Conservation (phyloP, 2,797 vertebrate species). For the Sebastolobus altivelis region DNA sequence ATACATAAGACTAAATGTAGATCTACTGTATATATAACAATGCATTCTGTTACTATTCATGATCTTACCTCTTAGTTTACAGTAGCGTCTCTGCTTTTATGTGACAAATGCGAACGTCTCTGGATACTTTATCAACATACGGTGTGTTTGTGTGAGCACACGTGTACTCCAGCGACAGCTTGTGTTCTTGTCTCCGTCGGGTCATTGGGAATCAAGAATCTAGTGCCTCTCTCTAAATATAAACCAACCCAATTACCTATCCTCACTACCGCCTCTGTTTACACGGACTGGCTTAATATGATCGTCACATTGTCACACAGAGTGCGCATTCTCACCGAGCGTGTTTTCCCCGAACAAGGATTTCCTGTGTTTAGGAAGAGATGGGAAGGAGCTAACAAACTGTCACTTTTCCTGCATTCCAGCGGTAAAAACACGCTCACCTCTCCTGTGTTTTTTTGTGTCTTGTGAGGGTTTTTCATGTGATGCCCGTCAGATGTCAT, state of each 20-base stretch:
- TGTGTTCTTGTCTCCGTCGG: constrained; percentile 37
- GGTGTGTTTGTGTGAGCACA: constrained; percentile 30
- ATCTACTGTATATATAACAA: constrained; percentile 47
- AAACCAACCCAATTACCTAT: constrained; percentile 74
- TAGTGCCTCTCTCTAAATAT: constrained; percentile 72
- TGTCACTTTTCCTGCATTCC: constrained; percentile 53
- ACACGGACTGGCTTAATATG: constrained; percentile 58
- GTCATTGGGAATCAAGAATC: constrained; percentile 62
- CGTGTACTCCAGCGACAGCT: constrained; percentile 14
- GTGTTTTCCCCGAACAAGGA: constrained; percentile 50
- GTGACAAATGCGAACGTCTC: constrained; percentile 1
- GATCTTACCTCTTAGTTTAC: constrained; percentile 2
- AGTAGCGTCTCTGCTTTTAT: neutral
- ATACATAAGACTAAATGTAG: constrained; percentile 66
- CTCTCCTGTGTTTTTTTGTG: constrained; percentile 29
- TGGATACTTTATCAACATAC: constrained; percentile 15
- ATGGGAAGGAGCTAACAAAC: constrained; percentile 37
- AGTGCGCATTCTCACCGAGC: constrained; percentile 50
- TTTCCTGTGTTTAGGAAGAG: constrained; percentile 72
- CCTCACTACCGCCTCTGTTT: constrained; percentile 73
- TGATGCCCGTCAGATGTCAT: constrained; percentile 17
- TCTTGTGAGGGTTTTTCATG: constrained; percentile 24
- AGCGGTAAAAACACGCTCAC: constrained; percentile 25
- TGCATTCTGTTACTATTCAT: constrained; percentile 9
- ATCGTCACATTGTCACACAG: constrained; percentile 70